A percentile compares a stretch with the other conserved stretches of the same genome.
phyloP scores from a whole-genome alignment of 2,888 invertebrate genomes.

The Andricus curvator region DNA sequence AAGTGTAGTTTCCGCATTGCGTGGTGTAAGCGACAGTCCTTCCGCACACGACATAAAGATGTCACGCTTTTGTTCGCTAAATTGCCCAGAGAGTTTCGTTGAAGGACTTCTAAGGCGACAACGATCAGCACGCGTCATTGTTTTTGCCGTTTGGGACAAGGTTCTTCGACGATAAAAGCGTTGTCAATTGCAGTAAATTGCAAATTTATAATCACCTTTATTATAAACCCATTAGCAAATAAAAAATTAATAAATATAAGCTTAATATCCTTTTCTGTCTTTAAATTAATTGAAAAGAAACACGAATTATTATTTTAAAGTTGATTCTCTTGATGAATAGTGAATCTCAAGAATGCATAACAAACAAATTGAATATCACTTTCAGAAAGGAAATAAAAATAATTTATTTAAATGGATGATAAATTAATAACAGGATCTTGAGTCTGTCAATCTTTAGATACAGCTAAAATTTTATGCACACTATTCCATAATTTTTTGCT shows the following conservation, averaged over 20 bases:
- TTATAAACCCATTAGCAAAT: not conserved
- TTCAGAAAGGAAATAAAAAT: not conserved
- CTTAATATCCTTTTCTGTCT: not conserved
- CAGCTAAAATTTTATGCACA: not conserved
- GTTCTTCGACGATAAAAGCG: constrained; percentile 20
- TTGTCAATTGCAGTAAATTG: not conserved
- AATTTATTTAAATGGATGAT: not conserved
- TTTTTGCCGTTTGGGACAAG: constrained; percentile 35
- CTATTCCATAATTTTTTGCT: constrained; percentile 1
- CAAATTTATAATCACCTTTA: not conserved
- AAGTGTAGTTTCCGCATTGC: constrained; percentile 44
- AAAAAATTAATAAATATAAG: not conserved
- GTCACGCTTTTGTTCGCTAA: constrained; percentile 31
- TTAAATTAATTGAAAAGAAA: too few relatives aligned
- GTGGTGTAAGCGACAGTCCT: constrained; percentile 16
- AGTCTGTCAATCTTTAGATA: not conserved
- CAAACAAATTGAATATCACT: too few relatives aligned
- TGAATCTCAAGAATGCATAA: too few relatives aligned
- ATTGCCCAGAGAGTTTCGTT: constrained; percentile 40
- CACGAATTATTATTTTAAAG: too few relatives aligned
- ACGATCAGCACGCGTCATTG: constrained; percentile 34
- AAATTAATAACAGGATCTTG: constrained; percentile 1
- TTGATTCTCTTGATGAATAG: not conserved
- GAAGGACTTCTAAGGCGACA: constrained; percentile 38
- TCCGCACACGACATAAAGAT: constrained; percentile 27